Evolutionary conservation across 2,113 vertebrate species (phyloP), one percentile per base, ranked within the genome.

Genomic region (Colinus virginianus): DNA sequence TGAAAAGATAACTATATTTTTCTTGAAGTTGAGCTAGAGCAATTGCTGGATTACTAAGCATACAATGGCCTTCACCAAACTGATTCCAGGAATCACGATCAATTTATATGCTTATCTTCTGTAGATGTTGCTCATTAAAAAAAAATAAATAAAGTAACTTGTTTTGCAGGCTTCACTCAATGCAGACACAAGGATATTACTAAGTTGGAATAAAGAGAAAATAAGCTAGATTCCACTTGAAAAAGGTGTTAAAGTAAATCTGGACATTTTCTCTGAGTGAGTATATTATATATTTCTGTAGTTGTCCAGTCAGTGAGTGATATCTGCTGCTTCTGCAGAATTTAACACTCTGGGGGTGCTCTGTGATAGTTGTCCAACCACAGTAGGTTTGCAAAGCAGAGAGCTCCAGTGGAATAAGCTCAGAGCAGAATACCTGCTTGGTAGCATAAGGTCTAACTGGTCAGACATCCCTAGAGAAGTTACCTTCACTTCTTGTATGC

Each of bases 71-170:
- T 88, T 89, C 63, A 85, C 51, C 46, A 87, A 78, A 20, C 43
- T 80, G 87, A 78, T 83, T 92, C 81, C 89, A 90, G 84, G 80
- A 87, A 90, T 86, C 51, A 72, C 49, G 78, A 90, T 87, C 34
- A 92, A n/a, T 38, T 87, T 53, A 81, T 28, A 84, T 56, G 78
- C 56, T 78, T 90, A 45, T 66, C 70, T 90, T 79, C 71, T 68
- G 20, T 20, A 48, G 42, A 90, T 92, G 70, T 5, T 36, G n/a
- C 48, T 81, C 40, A 87, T 91, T 83, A n/a, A n/a, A 56, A 26
- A 83, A 79, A 84, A 84, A 40, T 13, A 40, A 40, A 40, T 13
- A 40, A 40, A 40, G 9, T 40, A 79, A 71, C 13, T 21, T 13
- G 59, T 84, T 70, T 64, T 63, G 16, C 64, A 21, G 53, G 40